phyloP scores from a whole-genome alignment of 2,113 vertebrate species.

The Oryzias javanicus region DNA sequence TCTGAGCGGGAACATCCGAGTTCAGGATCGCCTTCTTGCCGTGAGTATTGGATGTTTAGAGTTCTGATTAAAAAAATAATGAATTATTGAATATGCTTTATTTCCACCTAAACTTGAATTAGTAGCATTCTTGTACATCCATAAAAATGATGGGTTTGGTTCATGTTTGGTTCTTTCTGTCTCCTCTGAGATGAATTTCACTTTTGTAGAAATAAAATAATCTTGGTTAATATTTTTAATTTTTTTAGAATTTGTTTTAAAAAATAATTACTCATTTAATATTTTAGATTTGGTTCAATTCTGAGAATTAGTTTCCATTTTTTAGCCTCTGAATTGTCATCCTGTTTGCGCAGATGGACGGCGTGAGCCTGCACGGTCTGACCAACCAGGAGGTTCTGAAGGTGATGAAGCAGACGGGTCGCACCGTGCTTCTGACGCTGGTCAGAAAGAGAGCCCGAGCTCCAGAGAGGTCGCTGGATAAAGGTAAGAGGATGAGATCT shows the following conservation, averaged over 20 bases:
- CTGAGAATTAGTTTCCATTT: too few species aligned
- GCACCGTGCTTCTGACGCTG: conserved; percentile 83
- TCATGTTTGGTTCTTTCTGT: too few species aligned
- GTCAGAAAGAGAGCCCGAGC: conserved; percentile 74
- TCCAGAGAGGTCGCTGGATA: conserved; percentile 70
- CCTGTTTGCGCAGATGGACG: conserved; percentile 80
- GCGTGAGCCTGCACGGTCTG: conserved; percentile 86
- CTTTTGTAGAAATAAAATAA: too few species aligned
- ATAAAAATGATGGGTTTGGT: too few species aligned
- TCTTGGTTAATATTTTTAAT: too few species aligned
- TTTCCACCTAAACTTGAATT: not conserved
- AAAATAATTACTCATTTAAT: too few species aligned
- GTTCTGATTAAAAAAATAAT: too few species aligned
- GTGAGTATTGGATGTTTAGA: conserved; percentile 27
- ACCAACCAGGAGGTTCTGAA: conserved; percentile 91
- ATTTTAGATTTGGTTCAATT: too few species aligned
- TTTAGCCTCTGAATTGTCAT: not conserved
- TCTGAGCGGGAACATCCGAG: conserved; percentile 55
- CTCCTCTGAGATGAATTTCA: too few species aligned
- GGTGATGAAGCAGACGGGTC: conserved; percentile 83
- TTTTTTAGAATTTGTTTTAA: too few species aligned
- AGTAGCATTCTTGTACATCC: too few species aligned
- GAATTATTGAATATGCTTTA: not conserved
- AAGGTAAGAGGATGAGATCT: conserved; percentile 67
- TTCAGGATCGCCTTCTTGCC: conserved; percentile 63